These are phyloP conservation scores for Scopus umbretta DNA, from an alignment of 2,113 vertebrate species.

Conservation along the genomic window DNA sequence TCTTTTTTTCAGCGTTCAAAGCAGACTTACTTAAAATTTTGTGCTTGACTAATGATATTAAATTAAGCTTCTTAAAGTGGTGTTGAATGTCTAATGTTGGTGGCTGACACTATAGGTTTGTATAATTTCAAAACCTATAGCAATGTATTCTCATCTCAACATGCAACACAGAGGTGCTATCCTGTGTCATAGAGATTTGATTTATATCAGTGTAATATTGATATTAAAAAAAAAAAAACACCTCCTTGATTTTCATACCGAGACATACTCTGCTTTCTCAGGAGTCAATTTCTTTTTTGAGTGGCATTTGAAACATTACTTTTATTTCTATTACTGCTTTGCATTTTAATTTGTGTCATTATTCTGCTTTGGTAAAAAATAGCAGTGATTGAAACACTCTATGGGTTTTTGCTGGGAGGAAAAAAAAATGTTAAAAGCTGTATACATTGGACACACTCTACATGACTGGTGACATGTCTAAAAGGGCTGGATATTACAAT, in stretches of 20 bases:
- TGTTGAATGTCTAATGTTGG: not conserved
- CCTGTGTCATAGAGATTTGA: not conserved
- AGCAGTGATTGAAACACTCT: not conserved
- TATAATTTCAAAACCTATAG: not conserved
- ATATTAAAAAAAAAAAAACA: not conserved
- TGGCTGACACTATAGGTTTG: not conserved
- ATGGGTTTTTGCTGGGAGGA: not conserved
- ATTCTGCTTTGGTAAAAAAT: not conserved
- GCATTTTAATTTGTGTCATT: not conserved
- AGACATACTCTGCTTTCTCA: not conserved
- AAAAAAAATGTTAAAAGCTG: not conserved
- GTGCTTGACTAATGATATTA: slow-evolving; percentile 31
- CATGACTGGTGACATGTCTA: not conserved
- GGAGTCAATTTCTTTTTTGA: not conserved
- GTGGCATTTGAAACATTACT: not conserved
- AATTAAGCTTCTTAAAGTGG: slow-evolving; percentile 16
- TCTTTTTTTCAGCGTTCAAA: not conserved
- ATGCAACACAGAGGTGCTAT: not conserved
- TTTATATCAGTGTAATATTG: not conserved
- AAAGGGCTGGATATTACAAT: not conserved
- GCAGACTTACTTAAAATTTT: slow-evolving; percentile 1
- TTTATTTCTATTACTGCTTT: not conserved
- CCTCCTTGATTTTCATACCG: not conserved
- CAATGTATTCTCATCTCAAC: not conserved
- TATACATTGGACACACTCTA: not conserved